These are phyloP conservation scores for Chaetodon auriga DNA, from an alignment of 2,113 vertebrate genomes.

Conservation along the genomic window DNA sequence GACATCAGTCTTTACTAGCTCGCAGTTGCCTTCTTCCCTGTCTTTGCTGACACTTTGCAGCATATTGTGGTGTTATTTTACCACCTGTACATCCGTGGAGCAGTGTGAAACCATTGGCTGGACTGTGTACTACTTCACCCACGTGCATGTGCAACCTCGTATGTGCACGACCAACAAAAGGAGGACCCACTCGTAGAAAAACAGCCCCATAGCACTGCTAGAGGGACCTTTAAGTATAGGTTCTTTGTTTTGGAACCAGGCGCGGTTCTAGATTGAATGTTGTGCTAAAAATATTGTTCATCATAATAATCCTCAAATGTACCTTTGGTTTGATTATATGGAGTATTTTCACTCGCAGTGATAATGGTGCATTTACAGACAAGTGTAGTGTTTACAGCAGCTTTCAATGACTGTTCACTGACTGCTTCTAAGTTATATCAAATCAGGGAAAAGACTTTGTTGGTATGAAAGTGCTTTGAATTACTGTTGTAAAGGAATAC, in stretches of 20 bases:
- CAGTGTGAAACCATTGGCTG: background rate
- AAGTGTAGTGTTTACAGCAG: background rate
- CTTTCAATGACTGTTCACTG: background rate
- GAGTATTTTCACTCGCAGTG: background rate
- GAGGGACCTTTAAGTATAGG: background rate
- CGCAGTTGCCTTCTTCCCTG: background rate
- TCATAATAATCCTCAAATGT: background rate
- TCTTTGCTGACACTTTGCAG: background rate
- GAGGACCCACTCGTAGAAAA: background rate
- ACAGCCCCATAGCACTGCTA: background rate
- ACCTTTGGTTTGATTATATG: background rate
- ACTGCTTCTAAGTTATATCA: conserved; percentile 1
- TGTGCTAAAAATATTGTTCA: background rate
- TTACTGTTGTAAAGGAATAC: conserved; percentile 15
- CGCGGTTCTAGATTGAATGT: background rate
- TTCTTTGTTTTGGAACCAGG: conserved; percentile 2
- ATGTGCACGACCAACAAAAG: background rate
- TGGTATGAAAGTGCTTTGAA: conserved; percentile 33
- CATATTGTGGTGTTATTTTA: background rate
- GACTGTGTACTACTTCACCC: background rate
- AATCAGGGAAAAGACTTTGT: conserved; percentile 2
- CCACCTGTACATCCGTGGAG: background rate
- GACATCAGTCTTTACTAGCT: background rate
- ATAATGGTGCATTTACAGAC: background rate
- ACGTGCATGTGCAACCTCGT: background rate